These are phyloP conservation scores for Danio choprae DNA, from an alignment of 2,797 vertebrate species.

Conservation along the genomic window DNA sequence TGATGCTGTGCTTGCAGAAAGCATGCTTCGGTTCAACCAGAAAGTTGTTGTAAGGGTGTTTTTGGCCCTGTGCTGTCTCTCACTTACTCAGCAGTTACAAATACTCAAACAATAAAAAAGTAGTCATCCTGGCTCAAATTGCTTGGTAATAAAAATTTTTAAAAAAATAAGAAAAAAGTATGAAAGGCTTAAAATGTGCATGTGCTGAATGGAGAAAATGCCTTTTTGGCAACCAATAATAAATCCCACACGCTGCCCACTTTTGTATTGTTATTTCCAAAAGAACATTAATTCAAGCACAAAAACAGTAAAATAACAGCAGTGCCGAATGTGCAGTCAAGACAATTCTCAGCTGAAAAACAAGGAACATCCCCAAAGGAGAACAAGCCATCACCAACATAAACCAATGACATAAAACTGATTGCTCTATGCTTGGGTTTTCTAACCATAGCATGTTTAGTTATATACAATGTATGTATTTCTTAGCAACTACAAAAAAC, in stretches of 20 bases:
- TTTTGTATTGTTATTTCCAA: conserved; percentile 14
- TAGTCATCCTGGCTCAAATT: neutral
- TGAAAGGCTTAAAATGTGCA: neutral
- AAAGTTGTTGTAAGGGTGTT: neutral
- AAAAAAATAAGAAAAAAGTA: neutral
- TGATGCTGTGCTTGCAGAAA: neutral
- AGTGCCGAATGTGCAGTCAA: neutral
- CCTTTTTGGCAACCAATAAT: conserved; percentile 13
- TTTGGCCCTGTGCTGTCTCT: neutral
- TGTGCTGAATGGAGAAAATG: conserved; percentile 7
- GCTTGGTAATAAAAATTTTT: conserved; percentile 9
- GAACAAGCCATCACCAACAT: conserved; percentile 13
- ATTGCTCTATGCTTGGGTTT: too few relatives aligned
- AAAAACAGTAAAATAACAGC: conserved; percentile 25
- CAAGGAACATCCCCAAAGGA: neutral
- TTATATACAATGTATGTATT: too few relatives aligned
- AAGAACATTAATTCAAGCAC: conserved; percentile 27
- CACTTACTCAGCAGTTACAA: conserved; percentile 28
- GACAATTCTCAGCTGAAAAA: conserved; percentile 3
- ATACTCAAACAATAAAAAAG: neutral
- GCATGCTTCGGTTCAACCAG: neutral
- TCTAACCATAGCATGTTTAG: too few relatives aligned
- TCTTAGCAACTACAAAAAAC: neutral
- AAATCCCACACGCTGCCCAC: conserved; percentile 23
- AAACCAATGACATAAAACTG: neutral